Conservation (phyloP, 2,113 vertebrate species). For the Cathartes aura region DNA sequence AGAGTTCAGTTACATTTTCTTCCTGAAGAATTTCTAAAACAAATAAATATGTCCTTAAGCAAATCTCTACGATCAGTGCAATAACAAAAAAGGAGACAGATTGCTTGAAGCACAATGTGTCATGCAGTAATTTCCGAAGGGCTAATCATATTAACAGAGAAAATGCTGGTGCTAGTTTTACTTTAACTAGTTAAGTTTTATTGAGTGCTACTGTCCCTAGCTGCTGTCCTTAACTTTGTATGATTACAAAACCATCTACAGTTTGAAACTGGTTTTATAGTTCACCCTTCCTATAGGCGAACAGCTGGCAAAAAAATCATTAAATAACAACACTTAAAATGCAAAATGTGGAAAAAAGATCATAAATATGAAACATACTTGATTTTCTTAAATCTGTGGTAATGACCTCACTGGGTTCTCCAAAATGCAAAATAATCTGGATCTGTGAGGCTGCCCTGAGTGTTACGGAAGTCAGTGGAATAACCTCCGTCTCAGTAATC, state of each 20-base stretch:
- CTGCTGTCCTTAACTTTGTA: not conserved
- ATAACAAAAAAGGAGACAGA: not conserved
- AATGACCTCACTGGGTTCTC: not conserved
- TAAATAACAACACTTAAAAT: not conserved
- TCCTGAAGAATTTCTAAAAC: not conserved
- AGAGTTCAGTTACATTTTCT: not conserved
- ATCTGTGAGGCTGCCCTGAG: not conserved
- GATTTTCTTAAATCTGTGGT: not conserved
- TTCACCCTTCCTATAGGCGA: not conserved
- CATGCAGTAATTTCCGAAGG: not conserved
- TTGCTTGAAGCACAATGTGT: not conserved
- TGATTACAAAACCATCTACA: conserved; percentile 14
- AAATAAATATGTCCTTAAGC: not conserved
- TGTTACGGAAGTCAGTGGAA: not conserved
- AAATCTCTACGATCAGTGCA: not conserved
- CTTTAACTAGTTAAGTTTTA: conserved; percentile 1
- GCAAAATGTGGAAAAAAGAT: not conserved
- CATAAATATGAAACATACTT: not conserved
- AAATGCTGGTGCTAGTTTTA: conserved; percentile 7
- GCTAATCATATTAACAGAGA: conserved; percentile 13
- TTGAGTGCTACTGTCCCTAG: conserved; percentile 25
- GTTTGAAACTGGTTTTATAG: not conserved
- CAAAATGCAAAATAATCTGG: not conserved
- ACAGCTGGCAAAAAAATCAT: not conserved
- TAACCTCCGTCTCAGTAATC: not conserved